A percentile compares a stretch with the other conserved stretches of the same genome.
Conservation (phyloP, 2,888 invertebrate species). For the Scaptodrosophila latifasciaeformis region DNA sequence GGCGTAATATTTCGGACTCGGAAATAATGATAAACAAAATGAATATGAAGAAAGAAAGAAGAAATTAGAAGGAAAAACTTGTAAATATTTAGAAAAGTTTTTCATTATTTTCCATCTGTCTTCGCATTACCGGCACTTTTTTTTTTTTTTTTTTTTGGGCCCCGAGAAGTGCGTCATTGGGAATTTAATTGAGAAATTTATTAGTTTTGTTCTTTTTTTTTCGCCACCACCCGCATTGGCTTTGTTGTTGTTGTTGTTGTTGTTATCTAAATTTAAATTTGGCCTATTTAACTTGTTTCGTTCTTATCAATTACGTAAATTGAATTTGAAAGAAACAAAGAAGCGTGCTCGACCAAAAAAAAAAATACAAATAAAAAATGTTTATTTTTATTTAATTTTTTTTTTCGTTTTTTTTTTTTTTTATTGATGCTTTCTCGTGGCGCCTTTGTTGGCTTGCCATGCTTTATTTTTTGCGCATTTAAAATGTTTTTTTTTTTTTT, state of each 20-base stretch:
- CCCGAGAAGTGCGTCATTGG: constrained; percentile 12
- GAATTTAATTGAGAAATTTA: constrained; percentile 13
- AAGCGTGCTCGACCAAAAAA: constrained; percentile 13
- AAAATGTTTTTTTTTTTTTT: constrained; percentile 10
- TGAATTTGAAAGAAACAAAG: constrained; percentile 29
- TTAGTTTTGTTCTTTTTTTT: constrained; percentile 27
- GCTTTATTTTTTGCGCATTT: constrained; percentile 47
- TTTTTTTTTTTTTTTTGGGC: constrained; percentile 1
- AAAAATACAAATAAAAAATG: constrained; percentile 4
- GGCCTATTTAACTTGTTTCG: constrained; percentile 49
- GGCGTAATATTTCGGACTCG: no score
- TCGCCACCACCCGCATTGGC: no score
- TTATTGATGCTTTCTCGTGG: constrained; percentile 17
- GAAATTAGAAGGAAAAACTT: no score
- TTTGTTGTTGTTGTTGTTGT: constrained; percentile 9
- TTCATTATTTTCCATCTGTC: no score
- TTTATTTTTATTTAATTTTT: constrained; percentile 1
- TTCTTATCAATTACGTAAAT: constrained; percentile 64
- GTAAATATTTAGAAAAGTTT: constrained; percentile 11
- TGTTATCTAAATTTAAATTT: constrained; percentile 61
- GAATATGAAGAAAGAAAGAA: no score
- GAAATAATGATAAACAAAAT: no score
- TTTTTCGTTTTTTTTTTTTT: constrained; percentile 18
- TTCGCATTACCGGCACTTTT: no score
- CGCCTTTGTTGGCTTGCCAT: constrained; percentile 11